phyloP scores from a whole-genome alignment of 2,797 vertebrate genomes.

The Furcifer pardalis region DNA sequence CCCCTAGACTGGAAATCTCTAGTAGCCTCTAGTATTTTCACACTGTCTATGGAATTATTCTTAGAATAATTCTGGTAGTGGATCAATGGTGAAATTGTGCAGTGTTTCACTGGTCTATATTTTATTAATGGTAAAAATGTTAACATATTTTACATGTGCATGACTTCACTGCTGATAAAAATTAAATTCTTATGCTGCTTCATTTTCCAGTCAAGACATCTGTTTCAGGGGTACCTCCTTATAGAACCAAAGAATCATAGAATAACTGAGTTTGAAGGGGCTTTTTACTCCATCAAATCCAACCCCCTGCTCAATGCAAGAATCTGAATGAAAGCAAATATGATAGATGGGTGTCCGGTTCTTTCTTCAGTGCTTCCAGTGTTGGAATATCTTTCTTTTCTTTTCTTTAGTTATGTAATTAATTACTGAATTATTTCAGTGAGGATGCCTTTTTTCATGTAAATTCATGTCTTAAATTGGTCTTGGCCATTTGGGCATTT shows the following conservation, averaged over 20 bases:
- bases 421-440: neutral
- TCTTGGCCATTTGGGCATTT: constrained; percentile 13
- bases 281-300: too few relatives aligned
- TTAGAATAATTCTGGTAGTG: constrained; percentile 6
- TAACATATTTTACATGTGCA: constrained; percentile 21
- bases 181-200: neutral
- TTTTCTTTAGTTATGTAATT: constrained; percentile 34
- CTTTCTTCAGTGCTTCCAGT: too few relatives aligned
- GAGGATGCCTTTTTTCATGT: constrained; percentile 22
- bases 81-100: neutral
- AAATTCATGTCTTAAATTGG: constrained; percentile 39
- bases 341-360: too few relatives aligned
- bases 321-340: too few relatives aligned
- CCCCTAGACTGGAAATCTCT: neutral
- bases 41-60: rapidly evolving
- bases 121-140: neutral
- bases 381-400: too few relatives aligned
- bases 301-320: too few relatives aligned
- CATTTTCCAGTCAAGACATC: constrained; percentile 1
- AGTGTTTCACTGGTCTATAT: neutral
- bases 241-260: too few relatives aligned
- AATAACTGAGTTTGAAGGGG: too few relatives aligned
- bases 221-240: constrained; percentile 26
- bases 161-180: constrained; percentile 13
- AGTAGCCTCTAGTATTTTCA: neutral